Evolutionary conservation across 2,888 invertebrate species (phyloP).

Genomic region (Neria commutata): DNA sequence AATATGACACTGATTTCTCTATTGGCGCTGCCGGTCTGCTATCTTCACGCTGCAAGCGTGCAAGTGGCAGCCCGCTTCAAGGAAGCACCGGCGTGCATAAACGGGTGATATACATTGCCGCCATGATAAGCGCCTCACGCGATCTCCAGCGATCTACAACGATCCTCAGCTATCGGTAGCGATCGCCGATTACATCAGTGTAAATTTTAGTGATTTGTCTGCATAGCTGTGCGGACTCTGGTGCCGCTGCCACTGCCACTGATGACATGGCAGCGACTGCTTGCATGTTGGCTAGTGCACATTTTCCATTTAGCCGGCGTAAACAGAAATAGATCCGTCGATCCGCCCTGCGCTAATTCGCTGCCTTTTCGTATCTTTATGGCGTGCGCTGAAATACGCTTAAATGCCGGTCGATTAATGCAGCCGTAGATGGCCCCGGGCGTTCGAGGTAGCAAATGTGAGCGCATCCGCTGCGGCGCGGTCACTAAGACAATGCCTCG

Average conservation of each 20-base stretch:
- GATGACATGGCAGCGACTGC: too few species aligned
- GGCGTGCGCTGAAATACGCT: too few species aligned
- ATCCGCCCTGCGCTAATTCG: too few species aligned
- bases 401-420: too few species aligned
- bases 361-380: too few species aligned
- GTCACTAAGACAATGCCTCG: too few species aligned
- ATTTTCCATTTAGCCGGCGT: too few species aligned
- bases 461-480: too few species aligned
- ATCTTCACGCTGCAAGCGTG: background rate
- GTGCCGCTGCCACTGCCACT: too few species aligned
- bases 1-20: background rate
- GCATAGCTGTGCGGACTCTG: background rate
- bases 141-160: background rate
- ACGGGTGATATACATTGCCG: background rate
- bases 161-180: background rate
- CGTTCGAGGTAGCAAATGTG: background rate
- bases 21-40: background rate
- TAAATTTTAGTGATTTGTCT: background rate
- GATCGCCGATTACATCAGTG: background rate
- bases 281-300: too few species aligned
- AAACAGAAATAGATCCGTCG: too few species aligned
- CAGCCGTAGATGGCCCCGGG: background rate
- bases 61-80: background rate
- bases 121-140: background rate
- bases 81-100: background rate